Base-by-base conservation (phyloP, 1,140 invertebrate species). In the Pteromalus puparum region DNA sequence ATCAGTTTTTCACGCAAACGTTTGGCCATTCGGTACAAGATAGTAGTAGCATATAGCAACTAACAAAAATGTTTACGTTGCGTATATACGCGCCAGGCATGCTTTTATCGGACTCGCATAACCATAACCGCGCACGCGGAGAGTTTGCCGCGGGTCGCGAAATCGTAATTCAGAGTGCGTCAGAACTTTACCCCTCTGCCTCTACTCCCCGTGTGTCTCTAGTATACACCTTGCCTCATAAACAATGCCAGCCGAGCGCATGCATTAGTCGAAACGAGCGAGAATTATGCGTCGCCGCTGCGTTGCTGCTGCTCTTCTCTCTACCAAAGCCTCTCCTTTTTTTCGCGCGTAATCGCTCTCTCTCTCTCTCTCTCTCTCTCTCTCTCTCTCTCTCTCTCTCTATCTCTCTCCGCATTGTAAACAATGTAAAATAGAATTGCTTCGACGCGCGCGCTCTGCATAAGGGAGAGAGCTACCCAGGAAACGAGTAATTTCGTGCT, bases 91-190 rank as follows among this genome's bases (percentile, higher is more conserved):
- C 68, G 26, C 67, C 34, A 34, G 2, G 67, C 15, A 9, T 0
- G 38, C 38, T 42, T 70, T 70, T 70, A 70, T 70, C 68, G 68
- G 68, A 70, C 10, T 26, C 1, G 21, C 68, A 12, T n/a, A n/a
- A n/a, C 18, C 53, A n/a, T 61, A 61, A n/a, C 53, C 53, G 53
- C 53, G 15, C 18, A 7, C 38, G 1, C 38, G 38, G 38, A 42
- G 6, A 61, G 53, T 61, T 61, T 61, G 53, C 18, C 30, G 30
- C 70, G 80, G 10, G 80, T 38, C 24, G 78, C 53, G 48, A 38
- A 70, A 18, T 30, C 81, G 53, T 82, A 82, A 82, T 76, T 76
- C 73, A 76, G n/a, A 7, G 21, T 34, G 81, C 81, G 81, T 82
- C 73, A 76, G 53, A 76, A 75, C 53, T 65, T 76, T 72, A 46